Evolutionary conservation across 2,113 vertebrate species (phyloP).

Genomic region (Epinephelus cyanopodus): DNA sequence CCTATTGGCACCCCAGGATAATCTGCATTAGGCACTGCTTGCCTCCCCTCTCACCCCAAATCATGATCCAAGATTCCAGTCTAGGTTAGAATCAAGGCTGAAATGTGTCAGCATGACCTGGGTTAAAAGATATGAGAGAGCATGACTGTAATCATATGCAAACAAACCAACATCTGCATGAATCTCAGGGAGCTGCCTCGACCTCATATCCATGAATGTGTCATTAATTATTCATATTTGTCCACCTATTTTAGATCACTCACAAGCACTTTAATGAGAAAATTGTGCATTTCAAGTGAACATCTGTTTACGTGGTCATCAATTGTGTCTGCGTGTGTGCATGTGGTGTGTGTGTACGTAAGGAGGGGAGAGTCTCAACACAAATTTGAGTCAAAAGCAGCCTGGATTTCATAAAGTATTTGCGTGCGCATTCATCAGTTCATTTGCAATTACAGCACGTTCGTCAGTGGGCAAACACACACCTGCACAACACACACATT

Average conservation of each 20-base stretch:
- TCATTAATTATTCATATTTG: slow-evolving; percentile 67
- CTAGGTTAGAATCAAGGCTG: slow-evolving; percentile 21
- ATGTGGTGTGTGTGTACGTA: neutral
- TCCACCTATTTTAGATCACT: slow-evolving; percentile 38
- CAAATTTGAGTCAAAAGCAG: slow-evolving; percentile 36
- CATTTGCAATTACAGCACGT: slow-evolving; percentile 37
- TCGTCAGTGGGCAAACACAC: slow-evolving; percentile 31
- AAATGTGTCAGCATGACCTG: neutral
- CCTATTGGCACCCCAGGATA: slow-evolving; percentile 23
- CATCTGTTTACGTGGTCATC: slow-evolving; percentile 27
- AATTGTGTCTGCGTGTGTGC: neutral
- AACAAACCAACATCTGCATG: slow-evolving; percentile 45
- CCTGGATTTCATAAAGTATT: slow-evolving; percentile 25
- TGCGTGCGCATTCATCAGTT: slow-evolving; percentile 51
- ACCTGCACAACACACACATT: slow-evolving; percentile 8
- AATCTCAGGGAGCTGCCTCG: slow-evolving; percentile 27
- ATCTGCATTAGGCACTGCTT: slow-evolving; percentile 6
- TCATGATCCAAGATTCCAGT: slow-evolving; percentile 10
- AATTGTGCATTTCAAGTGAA: slow-evolving; percentile 45
- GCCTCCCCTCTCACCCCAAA: neutral
- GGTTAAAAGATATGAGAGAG: neutral
- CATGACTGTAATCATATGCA: slow-evolving; percentile 1
- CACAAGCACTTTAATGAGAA: slow-evolving; percentile 42
- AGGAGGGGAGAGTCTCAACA: slow-evolving; percentile 11
- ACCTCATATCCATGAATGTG: slow-evolving; percentile 42